Percentiles rank a stretch among this genome's conserved stretches.
phyloP scores from a whole-genome alignment of 1,140 invertebrate genomes.

The Spodoptera frugiperda region DNA sequence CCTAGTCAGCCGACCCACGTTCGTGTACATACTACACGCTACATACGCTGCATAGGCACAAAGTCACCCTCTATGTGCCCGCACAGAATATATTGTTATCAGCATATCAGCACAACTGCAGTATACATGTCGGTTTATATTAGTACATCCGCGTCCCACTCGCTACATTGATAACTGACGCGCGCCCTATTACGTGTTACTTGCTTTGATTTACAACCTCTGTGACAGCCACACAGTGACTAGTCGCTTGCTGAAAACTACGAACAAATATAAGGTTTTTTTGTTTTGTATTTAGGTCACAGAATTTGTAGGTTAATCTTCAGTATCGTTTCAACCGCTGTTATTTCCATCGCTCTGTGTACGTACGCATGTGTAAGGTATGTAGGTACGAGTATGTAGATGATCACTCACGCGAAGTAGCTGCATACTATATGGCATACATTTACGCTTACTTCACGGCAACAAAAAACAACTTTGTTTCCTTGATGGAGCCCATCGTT shows the following conservation, averaged over 20 bases:
- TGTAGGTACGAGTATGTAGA: too few species aligned
- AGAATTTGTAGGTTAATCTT: slow-evolving; percentile 34
- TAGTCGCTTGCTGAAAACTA: slow-evolving; percentile 8
- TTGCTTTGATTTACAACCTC: slow-evolving; percentile 3
- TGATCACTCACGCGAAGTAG: slow-evolving; percentile 21
- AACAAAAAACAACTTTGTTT: slow-evolving; percentile 18
- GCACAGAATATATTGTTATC: slow-evolving; percentile 42
- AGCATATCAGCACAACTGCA: slow-evolving; percentile 36
- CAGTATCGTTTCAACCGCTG: neutral
- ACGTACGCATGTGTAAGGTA: neutral
- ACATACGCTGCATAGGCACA: slow-evolving; percentile 38
- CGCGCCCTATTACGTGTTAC: slow-evolving; percentile 2
- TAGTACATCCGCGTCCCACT: neutral
- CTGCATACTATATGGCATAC: slow-evolving; percentile 3
- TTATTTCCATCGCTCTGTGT: slow-evolving; percentile 4
- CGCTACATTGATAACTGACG: slow-evolving; percentile 23
- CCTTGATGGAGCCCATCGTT: slow-evolving; percentile 12
- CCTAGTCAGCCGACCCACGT: slow-evolving; percentile 39
- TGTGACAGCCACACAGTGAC: slow-evolving; percentile 2
- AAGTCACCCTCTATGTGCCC: slow-evolving; percentile 11
- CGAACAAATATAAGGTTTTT: slow-evolving; percentile 4
- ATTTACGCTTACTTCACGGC: slow-evolving; percentile 25
- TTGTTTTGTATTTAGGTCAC: slow-evolving; percentile 24
- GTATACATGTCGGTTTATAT: slow-evolving; percentile 12
- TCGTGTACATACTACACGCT: slow-evolving; percentile 20